Base-by-base conservation (phyloP, 2,888 invertebrate species). In the Zeuzera pyrina region DNA sequence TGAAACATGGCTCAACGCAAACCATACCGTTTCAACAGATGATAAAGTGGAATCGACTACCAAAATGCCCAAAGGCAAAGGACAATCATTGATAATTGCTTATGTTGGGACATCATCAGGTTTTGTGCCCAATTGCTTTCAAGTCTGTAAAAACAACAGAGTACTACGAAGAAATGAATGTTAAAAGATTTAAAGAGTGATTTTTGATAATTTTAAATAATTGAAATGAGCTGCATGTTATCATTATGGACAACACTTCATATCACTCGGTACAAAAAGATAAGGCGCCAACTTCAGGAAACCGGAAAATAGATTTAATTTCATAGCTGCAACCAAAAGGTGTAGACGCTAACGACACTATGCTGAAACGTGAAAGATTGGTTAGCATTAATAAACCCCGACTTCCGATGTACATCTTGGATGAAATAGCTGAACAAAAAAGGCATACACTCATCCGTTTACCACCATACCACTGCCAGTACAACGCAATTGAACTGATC, bases 401-500 rank as follows among this genome's bases (percentile, higher is more conserved):
- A 35, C 33, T 13, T 29, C 34, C 29, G 25, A 36, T 10, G 4
- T 42, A 42, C 21, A 22, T 30, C 19, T 24, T n/a, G n/a, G n/a
- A n/a, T n/a, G n/a, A n/a, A n/a, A n/a, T n/a, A n/a, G n/a, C n/a
- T n/a, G n/a, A n/a, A n/a, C n/a, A n/a, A n/a, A n/a, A n/a, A n/a
- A n/a, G n/a, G n/a, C n/a, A n/a, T n/a, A n/a, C n/a, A n/a, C 38
- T 46, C 16, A 19, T 46, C 22, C 29, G 39, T 5, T 16, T 39
- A 12, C 46, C 41, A 29, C 38, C 36, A 12, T 43, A 39, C 29
- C 41, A 42, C 31, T 45, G 45, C 33, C 41, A 41, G 23, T 42
- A 39, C 23, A 43, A 43, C 28, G 38, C 35, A 8, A 43, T 43
- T 19, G 42, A 43, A 24, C 25, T 37, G 31, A 36, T 38, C 11